phyloP scores from a whole-genome alignment of 2,888 invertebrate species.

The Tenthredo notha region DNA sequence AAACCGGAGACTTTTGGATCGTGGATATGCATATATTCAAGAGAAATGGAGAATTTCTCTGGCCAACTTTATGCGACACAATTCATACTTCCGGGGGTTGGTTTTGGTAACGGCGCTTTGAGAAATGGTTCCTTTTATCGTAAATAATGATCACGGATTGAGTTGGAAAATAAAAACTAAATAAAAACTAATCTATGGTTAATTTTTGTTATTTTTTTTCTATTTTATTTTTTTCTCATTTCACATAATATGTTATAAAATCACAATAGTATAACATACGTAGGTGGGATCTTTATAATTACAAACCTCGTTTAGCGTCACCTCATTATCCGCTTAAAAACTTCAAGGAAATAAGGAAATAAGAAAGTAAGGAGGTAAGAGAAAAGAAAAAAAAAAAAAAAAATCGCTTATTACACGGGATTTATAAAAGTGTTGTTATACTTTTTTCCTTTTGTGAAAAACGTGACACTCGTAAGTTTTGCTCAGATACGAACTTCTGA shows the following conservation, averaged over 20 bases:
- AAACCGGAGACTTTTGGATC: neutral
- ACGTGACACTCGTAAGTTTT: neutral
- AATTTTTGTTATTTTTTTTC: too few relatives aligned
- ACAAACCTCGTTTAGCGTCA: neutral
- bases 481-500: neutral
- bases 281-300: neutral
- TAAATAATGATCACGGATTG: neutral
- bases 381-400: neutral
- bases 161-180: neutral
- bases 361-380: neutral
- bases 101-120: neutral
- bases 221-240: too few relatives aligned
- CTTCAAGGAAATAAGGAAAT: too few relatives aligned
- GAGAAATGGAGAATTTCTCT: neutral
- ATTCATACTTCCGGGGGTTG: slow-evolving; percentile 10
- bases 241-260: too few relatives aligned
- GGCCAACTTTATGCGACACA: neutral
- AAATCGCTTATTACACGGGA: neutral
- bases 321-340: neutral
- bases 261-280: neutral
- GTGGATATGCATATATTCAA: neutral
- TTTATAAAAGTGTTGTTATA: neutral
- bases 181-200: too few relatives aligned
- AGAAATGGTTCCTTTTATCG: neutral
- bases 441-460: neutral